These are phyloP conservation scores for Synergus gifuensis DNA, from an alignment of 2,888 invertebrate genomes.

Conservation along the genomic window DNA sequence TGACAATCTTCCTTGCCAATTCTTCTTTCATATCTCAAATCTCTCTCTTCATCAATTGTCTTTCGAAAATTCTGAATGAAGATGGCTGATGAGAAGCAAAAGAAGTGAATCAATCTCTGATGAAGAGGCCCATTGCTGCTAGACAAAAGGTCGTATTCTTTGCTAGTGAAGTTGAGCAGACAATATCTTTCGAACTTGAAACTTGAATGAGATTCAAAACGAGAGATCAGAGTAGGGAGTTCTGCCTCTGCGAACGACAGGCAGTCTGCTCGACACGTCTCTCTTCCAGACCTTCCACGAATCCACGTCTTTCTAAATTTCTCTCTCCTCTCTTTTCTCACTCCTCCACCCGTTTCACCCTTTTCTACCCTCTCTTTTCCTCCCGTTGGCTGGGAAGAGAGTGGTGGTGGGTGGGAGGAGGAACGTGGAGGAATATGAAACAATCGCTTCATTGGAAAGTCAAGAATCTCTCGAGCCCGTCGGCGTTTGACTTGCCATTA, in stretches of 20 bases:
- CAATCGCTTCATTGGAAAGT: slow-evolving; percentile 78
- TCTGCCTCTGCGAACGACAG: slow-evolving; percentile 66
- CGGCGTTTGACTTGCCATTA: slow-evolving; percentile 78
- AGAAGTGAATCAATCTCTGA: neutral
- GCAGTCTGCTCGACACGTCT: slow-evolving; percentile 61
- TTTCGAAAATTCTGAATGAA: neutral
- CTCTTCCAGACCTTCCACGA: slow-evolving; percentile 52
- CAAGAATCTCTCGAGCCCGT: slow-evolving; percentile 77
- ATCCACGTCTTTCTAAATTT: slow-evolving; percentile 47
- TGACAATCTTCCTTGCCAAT: no score
- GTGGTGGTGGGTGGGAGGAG: slow-evolving; percentile 63
- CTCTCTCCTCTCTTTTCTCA: slow-evolving; percentile 12
- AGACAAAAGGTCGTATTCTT: slow-evolving; percentile 30
- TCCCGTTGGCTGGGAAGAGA: slow-evolving; percentile 58
- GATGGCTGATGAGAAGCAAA: neutral
- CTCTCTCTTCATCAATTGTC: neutral
- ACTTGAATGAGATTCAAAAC: slow-evolving; percentile 39
- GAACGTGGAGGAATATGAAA: slow-evolving; percentile 74
- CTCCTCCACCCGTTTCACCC: slow-evolving; percentile 3
- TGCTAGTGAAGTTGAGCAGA: slow-evolving; percentile 9
- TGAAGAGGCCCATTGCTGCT: neutral
- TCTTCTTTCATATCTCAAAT: no score
- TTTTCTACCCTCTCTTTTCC: slow-evolving; percentile 47
- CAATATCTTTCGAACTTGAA: slow-evolving; percentile 40
- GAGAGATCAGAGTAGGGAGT: slow-evolving; percentile 30